phyloP scores from a whole-genome alignment of 1,140 invertebrate species.

The Triops longicaudatus region DNA sequence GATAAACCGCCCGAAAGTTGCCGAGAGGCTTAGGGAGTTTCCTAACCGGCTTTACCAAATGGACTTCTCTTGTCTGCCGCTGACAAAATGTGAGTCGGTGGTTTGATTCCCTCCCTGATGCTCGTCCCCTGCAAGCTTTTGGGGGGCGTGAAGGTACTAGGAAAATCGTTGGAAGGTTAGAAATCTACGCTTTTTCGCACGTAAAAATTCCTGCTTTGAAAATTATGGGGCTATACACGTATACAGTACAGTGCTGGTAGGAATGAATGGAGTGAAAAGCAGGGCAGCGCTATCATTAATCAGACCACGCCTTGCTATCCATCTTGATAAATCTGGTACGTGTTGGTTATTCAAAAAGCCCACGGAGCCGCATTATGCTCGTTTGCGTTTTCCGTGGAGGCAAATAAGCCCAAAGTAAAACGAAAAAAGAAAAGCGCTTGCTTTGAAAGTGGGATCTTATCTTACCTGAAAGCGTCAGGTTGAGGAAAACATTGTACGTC shows the following conservation, averaged over 20 bases:
- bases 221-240: neutral
- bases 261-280: neutral
- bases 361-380: neutral
- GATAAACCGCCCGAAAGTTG: neutral
- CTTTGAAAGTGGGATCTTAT: neutral
- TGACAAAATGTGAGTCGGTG: neutral
- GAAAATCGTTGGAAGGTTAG: too few relatives aligned
- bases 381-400: neutral
- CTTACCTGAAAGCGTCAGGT: slow-evolving; percentile 66
- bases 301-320: neutral
- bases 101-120: neutral
- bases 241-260: neutral
- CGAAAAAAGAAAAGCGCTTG: neutral
- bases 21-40: neutral
- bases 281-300: neutral
- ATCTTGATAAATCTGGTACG: neutral
- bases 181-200: too few relatives aligned
- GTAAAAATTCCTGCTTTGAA: too few relatives aligned
- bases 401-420: neutral
- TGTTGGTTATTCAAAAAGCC: neutral
- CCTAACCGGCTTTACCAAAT: slow-evolving; percentile 3
- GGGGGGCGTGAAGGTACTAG: neutral
- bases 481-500: slow-evolving; percentile 61
- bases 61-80: neutral
- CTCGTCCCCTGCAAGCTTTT: neutral